These are phyloP conservation scores for Apocheima hispidaria DNA, from an alignment of 2,888 invertebrate species.

Conservation along the genomic window DNA sequence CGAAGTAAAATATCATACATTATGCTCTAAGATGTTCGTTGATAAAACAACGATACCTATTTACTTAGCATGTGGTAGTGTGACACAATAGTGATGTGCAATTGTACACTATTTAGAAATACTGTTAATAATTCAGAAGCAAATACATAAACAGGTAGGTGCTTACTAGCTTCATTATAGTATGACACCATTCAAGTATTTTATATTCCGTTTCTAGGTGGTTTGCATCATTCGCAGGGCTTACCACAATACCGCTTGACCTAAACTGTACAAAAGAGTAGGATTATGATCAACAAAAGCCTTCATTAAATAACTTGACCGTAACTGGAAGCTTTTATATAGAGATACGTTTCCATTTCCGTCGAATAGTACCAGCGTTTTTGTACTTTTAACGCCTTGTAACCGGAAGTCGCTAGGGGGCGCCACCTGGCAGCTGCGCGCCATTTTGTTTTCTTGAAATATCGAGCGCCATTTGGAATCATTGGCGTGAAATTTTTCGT, in stretches of 20 bases:
- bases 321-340: too few species aligned
- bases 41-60: background rate
- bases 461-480: too few species aligned
- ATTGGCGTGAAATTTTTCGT: too few species aligned
- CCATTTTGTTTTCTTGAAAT: too few species aligned
- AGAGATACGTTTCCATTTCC: too few species aligned
- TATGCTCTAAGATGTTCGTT: background rate
- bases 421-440: too few species aligned
- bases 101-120: background rate
- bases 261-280: slow-evolving; percentile 12
- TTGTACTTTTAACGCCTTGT: too few species aligned
- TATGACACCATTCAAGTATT: background rate
- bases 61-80: background rate
- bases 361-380: too few species aligned
- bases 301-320: too few species aligned
- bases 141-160: background rate
- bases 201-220: too few species aligned
- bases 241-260: slow-evolving; percentile 9
- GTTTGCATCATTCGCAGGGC: slow-evolving; percentile 8
- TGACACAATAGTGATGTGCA: background rate
- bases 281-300: slow-evolving; percentile 11
- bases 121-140: slow-evolving; percentile 3
- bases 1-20: background rate
- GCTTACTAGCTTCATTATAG: background rate
- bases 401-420: too few species aligned